Percentiles rank a stretch among this genome's conserved stretches.
Evolutionary conservation across 2,888 invertebrate species (phyloP).

Genomic region (Hirtodrosophila trivittata): DNA sequence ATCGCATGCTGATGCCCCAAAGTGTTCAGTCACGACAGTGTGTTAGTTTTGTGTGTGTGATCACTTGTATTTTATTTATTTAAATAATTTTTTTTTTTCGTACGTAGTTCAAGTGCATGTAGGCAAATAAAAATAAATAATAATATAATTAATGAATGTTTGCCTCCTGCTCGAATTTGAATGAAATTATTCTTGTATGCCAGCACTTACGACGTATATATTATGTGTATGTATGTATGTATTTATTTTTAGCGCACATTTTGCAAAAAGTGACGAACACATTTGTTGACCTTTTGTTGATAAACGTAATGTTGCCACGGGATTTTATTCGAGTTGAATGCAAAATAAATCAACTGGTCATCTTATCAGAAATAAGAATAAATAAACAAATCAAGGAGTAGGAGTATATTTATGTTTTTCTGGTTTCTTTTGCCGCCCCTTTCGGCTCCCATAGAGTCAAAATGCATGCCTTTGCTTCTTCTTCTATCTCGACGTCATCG

Average conservation of each 20-base stretch:
- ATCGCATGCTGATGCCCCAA: slow-evolving; percentile 34
- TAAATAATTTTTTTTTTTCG: slow-evolving; percentile 62
- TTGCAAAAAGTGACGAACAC: slow-evolving; percentile 16
- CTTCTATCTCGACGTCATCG: slow-evolving; percentile 59
- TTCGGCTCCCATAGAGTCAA: slow-evolving; percentile 15
- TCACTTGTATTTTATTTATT: slow-evolving; percentile 74
- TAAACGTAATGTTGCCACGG: slow-evolving; percentile 27
- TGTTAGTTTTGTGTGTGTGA: slow-evolving; percentile 22
- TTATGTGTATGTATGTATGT: not conserved
- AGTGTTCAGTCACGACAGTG: slow-evolving; percentile 35
- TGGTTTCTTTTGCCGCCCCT: not conserved
- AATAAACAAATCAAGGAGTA: too few relatives aligned
- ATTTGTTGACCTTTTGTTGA: slow-evolving; percentile 50
- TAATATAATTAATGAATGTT: slow-evolving; percentile 30
- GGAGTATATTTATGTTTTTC: not conserved
- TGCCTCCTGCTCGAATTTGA: slow-evolving; percentile 22
- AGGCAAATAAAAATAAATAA: slow-evolving; percentile 11
- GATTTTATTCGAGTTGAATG: not conserved
- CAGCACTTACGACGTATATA: too few relatives aligned
- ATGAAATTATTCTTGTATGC: slow-evolving; percentile 14
- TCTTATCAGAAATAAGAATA: too few relatives aligned
- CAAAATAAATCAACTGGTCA: not conserved
- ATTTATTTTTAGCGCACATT: slow-evolving; percentile 15
- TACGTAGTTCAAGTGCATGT: slow-evolving; percentile 67
- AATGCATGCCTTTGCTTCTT: slow-evolving; percentile 50